Percentiles rank a stretch among this genome's conserved stretches.
Conservation (phyloP, 2,113 vertebrate genomes). For the Cyanoderma ruficeps region DNA sequence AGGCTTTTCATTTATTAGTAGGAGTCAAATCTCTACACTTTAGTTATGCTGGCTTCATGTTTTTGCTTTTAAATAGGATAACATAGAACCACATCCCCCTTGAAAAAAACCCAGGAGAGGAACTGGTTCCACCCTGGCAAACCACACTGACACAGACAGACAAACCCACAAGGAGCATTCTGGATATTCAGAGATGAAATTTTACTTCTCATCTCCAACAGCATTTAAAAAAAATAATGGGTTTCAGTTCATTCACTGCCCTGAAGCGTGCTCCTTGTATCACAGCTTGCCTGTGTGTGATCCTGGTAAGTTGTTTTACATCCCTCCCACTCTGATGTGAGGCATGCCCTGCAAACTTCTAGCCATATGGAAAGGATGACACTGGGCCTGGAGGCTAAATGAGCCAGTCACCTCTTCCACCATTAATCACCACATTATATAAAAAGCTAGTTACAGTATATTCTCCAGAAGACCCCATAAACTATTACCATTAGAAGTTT, state of each 20-base stretch:
- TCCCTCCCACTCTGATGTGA: neutral
- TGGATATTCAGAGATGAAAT: neutral
- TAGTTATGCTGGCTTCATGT: neutral
- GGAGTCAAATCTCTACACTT: neutral
- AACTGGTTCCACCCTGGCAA: neutral
- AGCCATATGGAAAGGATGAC: neutral
- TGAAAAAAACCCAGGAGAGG: neutral
- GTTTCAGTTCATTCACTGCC: neutral
- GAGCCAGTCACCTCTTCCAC: neutral
- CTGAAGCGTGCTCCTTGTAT: neutral
- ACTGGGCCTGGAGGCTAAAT: neutral
- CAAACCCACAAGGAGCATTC: neutral
- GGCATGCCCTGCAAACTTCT: neutral
- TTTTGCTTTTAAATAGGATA: neutral
- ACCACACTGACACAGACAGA: neutral
- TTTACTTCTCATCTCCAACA: neutral
- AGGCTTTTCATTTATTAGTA: neutral
- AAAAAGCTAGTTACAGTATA: neutral
- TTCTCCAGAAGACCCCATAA: neutral
- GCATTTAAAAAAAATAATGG: neutral
- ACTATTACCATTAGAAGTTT: neutral
- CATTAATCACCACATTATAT: rapidly evolving
- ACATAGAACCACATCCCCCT: neutral
- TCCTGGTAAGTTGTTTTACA: neutral
- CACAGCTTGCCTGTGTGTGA: neutral